phyloP scores from a whole-genome alignment of 2,797 vertebrate species.

The Phrynocephalus forsythii region DNA sequence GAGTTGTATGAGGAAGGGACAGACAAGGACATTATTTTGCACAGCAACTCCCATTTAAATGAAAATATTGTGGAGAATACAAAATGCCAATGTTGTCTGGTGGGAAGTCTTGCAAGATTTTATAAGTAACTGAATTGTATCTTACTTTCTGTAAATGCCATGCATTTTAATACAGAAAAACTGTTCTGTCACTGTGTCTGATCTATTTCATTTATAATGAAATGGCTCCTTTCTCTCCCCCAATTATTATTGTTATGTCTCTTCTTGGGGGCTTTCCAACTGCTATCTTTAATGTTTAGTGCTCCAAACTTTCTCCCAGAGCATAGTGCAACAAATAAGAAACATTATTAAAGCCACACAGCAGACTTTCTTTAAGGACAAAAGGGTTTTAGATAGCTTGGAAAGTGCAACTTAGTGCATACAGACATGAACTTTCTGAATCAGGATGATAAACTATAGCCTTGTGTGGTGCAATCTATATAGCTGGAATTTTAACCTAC shows the following conservation, averaged over 20 bases:
- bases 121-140: constrained; percentile 58
- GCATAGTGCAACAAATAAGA: not conserved
- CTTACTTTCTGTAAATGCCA: constrained; percentile 41
- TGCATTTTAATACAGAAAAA: constrained; percentile 36
- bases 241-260: constrained; percentile 57
- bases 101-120: constrained; percentile 63
- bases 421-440: not conserved
- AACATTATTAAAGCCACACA: not conserved
- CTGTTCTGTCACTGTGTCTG: constrained; percentile 43
- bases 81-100: constrained; percentile 68
- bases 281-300: constrained; percentile 7
- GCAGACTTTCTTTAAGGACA: not conserved
- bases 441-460: not conserved
- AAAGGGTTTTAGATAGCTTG: not conserved
- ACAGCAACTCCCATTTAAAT: constrained; percentile 80
- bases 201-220: constrained; percentile 48
- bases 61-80: constrained; percentile 80
- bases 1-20: constrained; percentile 87
- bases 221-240: constrained; percentile 49
- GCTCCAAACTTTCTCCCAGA: not conserved
- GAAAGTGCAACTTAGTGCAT: not conserved
- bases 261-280: constrained; percentile 47
- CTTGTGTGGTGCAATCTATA: not conserved
- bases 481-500: not conserved
- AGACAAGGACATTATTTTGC: constrained; percentile 95